These are phyloP conservation scores for Lucinisca nassula DNA, from an alignment of 2,888 invertebrate species.

Conservation along the genomic window DNA sequence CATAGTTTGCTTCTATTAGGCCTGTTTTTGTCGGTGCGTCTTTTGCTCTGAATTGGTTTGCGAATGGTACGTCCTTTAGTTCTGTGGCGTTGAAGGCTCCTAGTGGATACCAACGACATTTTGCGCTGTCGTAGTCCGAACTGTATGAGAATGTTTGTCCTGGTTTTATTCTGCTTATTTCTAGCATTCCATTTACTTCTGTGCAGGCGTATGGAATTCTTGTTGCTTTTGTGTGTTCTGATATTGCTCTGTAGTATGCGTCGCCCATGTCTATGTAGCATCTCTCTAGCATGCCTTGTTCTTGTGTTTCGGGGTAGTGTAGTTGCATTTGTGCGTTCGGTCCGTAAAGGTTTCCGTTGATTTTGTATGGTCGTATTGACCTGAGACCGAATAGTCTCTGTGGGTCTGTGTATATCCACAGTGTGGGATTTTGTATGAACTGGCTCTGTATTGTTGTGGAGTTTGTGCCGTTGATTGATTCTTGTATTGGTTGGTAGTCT, in stretches of 20 bases:
- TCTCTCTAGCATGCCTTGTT: not conserved
- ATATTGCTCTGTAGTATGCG: not conserved
- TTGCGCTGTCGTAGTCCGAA: not conserved
- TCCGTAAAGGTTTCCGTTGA: not conserved
- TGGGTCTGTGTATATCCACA: constrained; percentile 23
- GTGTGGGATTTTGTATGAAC: not conserved
- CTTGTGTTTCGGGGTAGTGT: not conserved
- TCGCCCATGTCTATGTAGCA: not conserved
- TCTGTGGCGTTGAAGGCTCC: no score
- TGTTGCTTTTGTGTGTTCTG: not conserved
- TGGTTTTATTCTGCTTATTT: not conserved
- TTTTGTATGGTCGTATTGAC: not conserved
- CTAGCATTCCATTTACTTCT: not conserved
- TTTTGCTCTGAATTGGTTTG: not conserved
- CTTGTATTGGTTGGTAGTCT: constrained; percentile 1
- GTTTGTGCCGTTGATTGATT: not conserved
- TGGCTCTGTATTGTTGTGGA: not conserved
- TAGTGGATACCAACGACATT: no score
- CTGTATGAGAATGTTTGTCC: not conserved
- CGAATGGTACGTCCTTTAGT: not conserved
- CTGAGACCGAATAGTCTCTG: not conserved
- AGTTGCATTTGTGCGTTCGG: not conserved
- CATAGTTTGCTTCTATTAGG: not conserved
- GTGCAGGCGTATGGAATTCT: not conserved
- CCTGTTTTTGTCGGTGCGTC: not conserved